A percentile compares a stretch with the other conserved stretches of the same genome.
phyloP scores from a whole-genome alignment of 2,888 invertebrate genomes.

The Cheilosia variabilis region DNA sequence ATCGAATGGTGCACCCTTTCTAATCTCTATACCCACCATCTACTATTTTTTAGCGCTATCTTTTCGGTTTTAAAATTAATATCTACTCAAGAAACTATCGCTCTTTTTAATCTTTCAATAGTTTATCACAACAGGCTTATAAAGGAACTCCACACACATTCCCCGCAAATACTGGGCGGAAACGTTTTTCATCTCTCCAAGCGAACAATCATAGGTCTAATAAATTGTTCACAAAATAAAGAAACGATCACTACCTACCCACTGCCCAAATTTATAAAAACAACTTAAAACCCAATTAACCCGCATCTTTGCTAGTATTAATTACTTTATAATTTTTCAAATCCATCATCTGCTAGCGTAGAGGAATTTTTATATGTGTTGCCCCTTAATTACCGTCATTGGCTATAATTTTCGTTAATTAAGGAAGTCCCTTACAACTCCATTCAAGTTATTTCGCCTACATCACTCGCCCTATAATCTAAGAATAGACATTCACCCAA shows the following conservation, averaged over 20 bases:
- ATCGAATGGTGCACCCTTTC: no score
- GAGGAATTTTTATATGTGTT: not conserved
- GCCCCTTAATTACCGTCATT: not conserved
- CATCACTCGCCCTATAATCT: not conserved
- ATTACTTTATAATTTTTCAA: not conserved
- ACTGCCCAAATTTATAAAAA: not conserved
- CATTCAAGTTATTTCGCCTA: conserved; percentile 1
- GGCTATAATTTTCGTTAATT: not conserved
- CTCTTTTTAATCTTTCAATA: no score
- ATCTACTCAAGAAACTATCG: no score
- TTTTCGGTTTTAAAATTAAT: no score
- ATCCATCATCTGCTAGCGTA: not conserved
- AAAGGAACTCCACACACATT: no score
- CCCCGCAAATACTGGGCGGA: no score
- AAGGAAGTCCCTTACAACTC: conserved; percentile 3
- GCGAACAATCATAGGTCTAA: not conserved
- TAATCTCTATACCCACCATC: no score
- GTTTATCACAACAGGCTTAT: no score
- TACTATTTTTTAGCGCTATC: no score
- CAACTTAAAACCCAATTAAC: not conserved
- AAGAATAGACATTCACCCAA: conserved; percentile 38
- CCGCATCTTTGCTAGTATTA: not conserved
- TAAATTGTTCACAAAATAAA: not conserved
- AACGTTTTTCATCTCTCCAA: no score
- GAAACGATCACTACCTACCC: not conserved